Conservation (phyloP, 2,797 vertebrate species). For the Linurgus olivaceus region DNA sequence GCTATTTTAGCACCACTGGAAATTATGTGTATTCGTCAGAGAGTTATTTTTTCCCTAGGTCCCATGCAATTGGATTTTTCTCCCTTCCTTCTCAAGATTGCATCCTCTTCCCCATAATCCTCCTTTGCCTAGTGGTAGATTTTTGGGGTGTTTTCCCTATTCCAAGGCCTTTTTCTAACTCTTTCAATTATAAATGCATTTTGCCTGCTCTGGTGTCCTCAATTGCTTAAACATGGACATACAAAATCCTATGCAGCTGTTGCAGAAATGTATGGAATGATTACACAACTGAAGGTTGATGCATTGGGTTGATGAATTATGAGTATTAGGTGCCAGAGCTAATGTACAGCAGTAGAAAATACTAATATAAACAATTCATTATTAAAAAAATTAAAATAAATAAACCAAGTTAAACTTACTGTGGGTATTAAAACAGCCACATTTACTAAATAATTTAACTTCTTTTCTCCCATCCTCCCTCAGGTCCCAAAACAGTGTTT, state of each 20-base stretch:
- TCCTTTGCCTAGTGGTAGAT: background rate
- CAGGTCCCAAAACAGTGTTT: slow-evolving; percentile 96
- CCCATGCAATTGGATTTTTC: background rate
- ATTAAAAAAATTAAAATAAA: background rate
- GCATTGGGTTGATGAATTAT: background rate
- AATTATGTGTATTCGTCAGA: fast-evolving
- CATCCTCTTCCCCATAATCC: background rate
- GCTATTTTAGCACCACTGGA: background rate
- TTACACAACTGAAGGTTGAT: background rate
- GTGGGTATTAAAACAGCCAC: background rate
- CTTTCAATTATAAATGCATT: background rate
- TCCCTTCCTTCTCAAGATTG: background rate
- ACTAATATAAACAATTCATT: background rate
- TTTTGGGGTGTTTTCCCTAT: background rate
- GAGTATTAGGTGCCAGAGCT: background rate
- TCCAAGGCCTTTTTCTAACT: background rate
- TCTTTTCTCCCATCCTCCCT: background rate
- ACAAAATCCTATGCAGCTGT: background rate
- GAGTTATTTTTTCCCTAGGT: background rate
- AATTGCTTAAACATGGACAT: background rate
- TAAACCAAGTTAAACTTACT: background rate
- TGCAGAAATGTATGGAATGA: background rate
- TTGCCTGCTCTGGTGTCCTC: background rate
- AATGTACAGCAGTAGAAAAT: background rate
- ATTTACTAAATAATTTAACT: background rate